A percentile compares a stretch with the other conserved stretches of the same genome.
These are phyloP conservation scores for Pseudanteris insignis DNA, from an alignment of 2,888 invertebrate genomes.

Conservation along the genomic window DNA sequence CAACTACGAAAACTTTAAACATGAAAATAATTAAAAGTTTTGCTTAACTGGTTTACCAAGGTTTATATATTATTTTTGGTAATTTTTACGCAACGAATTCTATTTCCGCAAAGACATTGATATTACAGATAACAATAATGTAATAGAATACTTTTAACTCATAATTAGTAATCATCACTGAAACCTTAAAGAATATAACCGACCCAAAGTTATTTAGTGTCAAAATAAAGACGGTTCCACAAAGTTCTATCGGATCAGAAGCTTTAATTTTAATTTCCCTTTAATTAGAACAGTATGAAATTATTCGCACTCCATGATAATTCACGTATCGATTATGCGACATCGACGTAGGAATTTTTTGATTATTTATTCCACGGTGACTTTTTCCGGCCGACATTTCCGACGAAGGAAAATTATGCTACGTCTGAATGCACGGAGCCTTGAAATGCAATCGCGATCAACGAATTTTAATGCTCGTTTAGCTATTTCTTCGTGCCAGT, in stretches of 20 bases:
- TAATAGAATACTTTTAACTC: too few relatives aligned
- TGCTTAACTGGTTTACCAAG: too few relatives aligned
- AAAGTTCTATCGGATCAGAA: conserved; percentile 6
- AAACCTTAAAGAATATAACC: too few relatives aligned
- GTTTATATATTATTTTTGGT: too few relatives aligned
- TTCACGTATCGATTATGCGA: conserved; percentile 36
- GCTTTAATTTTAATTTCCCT: conserved; percentile 6
- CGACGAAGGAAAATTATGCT: conserved; percentile 41
- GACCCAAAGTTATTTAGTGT: too few relatives aligned
- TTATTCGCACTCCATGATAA: conserved; percentile 17
- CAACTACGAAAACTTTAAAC: too few relatives aligned
- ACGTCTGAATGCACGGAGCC: conserved; percentile 33
- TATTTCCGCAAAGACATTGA: too few relatives aligned
- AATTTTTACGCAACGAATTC: too few relatives aligned
- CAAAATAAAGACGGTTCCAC: conserved; percentile 18
- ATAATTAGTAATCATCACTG: conserved; percentile 23
- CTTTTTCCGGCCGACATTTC: conserved; percentile 38
- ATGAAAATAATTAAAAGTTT: too few relatives aligned
- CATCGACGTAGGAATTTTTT: conserved; percentile 28
- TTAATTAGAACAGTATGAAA: conserved; percentile 32
- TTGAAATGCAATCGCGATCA: conserved; percentile 42
- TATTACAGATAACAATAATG: too few relatives aligned
- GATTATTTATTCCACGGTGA: conserved; percentile 37
- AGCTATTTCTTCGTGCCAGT: conserved; percentile 50
- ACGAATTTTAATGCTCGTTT: conserved; percentile 45